Percentiles rank a stretch among this genome's conserved stretches.
phyloP scores from a whole-genome alignment of 1,140 invertebrate genomes.

The Schlechtendalia chinensis region DNA sequence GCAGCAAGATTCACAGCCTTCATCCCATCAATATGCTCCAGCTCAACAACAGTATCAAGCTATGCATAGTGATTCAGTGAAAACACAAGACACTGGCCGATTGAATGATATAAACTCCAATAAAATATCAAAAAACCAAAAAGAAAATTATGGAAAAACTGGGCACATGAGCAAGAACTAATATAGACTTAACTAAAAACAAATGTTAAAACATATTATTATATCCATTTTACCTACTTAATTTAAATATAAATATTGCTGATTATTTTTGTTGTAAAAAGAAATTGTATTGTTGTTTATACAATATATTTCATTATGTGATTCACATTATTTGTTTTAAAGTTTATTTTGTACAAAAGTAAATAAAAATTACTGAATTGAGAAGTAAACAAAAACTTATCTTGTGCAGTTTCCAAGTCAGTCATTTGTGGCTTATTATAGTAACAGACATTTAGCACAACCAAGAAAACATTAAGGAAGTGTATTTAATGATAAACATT shows the following conservation, averaged over 20 bases:
- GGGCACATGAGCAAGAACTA: not conserved
- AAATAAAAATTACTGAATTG: no score
- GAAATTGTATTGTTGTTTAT: no score
- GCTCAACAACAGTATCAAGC: constrained; percentile 27
- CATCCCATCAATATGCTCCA: constrained; percentile 27
- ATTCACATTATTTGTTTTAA: no score
- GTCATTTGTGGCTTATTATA: no score
- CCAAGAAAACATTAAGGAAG: no score
- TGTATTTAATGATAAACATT: constrained; percentile 55
- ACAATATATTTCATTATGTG: no score
- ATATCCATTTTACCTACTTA: not conserved
- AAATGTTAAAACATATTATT: not conserved
- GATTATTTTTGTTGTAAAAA: not conserved
- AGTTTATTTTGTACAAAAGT: no score
- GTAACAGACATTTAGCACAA: no score
- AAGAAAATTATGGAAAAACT: constrained; percentile 35
- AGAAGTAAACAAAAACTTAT: no score
- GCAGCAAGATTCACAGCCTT: not conserved
- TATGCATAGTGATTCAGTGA: not conserved
- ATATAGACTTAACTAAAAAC: not conserved
- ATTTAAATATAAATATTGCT: not conserved
- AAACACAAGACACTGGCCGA: not conserved
- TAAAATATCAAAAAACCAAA: constrained; percentile 32
- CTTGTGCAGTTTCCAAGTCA: no score
- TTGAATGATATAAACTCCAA: constrained; percentile 12